Base-by-base conservation (phyloP, 2,888 invertebrate species). In the Dorcus hopei region DNA sequence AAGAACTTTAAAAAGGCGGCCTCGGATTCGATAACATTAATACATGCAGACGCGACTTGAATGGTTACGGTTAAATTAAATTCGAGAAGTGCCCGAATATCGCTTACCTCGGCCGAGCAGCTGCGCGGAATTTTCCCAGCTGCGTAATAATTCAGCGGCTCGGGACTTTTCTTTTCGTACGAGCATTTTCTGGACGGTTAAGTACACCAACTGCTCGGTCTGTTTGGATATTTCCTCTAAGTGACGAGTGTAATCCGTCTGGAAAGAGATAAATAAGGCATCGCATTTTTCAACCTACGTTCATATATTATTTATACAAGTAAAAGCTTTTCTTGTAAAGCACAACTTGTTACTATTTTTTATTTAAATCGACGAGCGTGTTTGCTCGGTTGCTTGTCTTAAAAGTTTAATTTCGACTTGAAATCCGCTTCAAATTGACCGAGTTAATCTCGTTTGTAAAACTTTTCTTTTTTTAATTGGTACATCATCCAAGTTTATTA, bases 221-320 rank as follows among this genome's bases (percentile, higher is more conserved):
- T 79, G 80, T 60, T 83, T 83, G 53, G 83, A 82, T 23, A 90
- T 75, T 65, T 86, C 87, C 68, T 91, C 91, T 47, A 93, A 80
- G 73, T 90, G 90, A 67, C 89, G 81, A 62, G 85, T 86, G 68
- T 87, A 86, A 73, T 90, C 89, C 2, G 83, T 81, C 84, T 85
- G 77, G 38, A 80, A 78, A 48, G 57, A 62, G 26, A 33, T 33
- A 33, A 33, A 33, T 33, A 33, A 33, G 26, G 26, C 26, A 33
- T 33, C 26, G 26, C 26, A 33, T 58, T 14, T 33, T 33, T 33
- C 3, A 33, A 33, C 26, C 26, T 4, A 7, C 26, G 26, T 33
- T 33, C 26, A 52, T 43, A 58, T 23, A 52, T 33, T 7, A 52
- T 42, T 14, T 42, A 14, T 42, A 11, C 11, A 42, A 42, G 23